Evolutionary conservation across 2,113 vertebrate genomes (phyloP), one percentile per base, ranked within the genome.

Genomic region (Malaclemys terrapin): DNA sequence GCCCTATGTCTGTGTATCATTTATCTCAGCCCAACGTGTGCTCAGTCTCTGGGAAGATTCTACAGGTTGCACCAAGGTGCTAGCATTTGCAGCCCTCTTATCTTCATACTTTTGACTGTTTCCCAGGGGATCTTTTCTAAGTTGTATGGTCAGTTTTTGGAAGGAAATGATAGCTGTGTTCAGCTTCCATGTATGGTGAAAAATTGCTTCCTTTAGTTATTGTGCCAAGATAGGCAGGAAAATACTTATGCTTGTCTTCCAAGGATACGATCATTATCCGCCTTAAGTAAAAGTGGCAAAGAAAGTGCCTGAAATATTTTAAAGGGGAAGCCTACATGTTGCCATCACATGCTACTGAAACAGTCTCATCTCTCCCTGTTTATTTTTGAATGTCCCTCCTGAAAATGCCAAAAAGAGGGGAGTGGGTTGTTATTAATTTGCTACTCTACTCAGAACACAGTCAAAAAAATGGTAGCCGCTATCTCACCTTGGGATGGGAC

Each of bases 121-220:
- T 81, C 84, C 91, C 91, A 31, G 72, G 85, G 82, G 42, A 53
- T 4, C 14, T 1, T 65, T 85, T 91, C n/a, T 9, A 24, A 8
- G 75, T 45, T 22, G 24, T 4, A 72, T 6, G 12, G 62, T 29
- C 90, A 22, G 53, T 27, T 10, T 25, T 19, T 53, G 87, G 89
- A 91, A 90, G 65, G 87, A 90, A 89, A 69, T 8, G 38, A 69
- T 82, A 45, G 56, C 6, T 14, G 45, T 31, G 2, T 75, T 94
- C 3, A 5, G 75, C 49, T 89, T 86, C 54, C 75, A 42, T 59
- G 25, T 8, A 1, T 4, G 50, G 5, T 16, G n/a, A 93, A 82
- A 85, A 42, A 31, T 10, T 5, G 81, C 54, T 94, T 96, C 89
- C 69, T 89, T 87, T 80, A 80, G 56, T 85, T 86, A 86, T 27